Conservation (phyloP, 2,888 invertebrate genomes). For the Phytoseiulus persimilis region DNA sequence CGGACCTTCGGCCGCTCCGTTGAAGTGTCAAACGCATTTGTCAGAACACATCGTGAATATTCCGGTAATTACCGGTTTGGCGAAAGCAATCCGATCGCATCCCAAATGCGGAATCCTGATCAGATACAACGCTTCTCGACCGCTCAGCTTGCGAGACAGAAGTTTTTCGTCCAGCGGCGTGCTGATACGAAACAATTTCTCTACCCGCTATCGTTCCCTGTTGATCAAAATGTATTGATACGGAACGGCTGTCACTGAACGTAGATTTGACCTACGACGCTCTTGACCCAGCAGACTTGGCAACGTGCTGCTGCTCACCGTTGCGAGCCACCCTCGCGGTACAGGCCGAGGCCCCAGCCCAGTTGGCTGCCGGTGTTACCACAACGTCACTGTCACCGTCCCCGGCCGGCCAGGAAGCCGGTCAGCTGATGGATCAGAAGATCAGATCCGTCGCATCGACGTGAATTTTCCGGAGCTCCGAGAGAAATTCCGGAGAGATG, state of each 20-base stretch:
- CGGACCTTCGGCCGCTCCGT: too few relatives aligned
- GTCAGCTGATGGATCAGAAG: not conserved
- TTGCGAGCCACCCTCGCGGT: not conserved
- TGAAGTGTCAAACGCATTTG: too few relatives aligned
- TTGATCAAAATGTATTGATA: conserved; percentile 5
- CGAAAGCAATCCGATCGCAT: not conserved
- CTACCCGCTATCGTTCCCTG: not conserved
- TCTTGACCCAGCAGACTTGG: not conserved
- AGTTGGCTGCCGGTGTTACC: not conserved
- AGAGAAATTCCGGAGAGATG: not conserved
- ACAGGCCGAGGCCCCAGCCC: not conserved
- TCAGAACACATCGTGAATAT: too few relatives aligned
- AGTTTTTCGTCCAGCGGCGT: not conserved
- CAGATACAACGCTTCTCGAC: not conserved
- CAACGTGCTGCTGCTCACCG: not conserved
- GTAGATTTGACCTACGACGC: not conserved
- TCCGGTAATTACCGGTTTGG: not conserved
- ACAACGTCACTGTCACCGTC: not conserved
- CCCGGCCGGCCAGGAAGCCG: not conserved
- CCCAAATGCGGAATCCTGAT: not conserved
- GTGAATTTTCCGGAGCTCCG: too few relatives aligned
- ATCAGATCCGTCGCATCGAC: too few relatives aligned
- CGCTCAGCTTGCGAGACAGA: not conserved
- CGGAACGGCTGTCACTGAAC: not conserved
- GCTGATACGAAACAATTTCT: not conserved